These are phyloP conservation scores for Datnioides undecimradiatus DNA, from an alignment of 2,113 vertebrate species.

Conservation along the genomic window DNA sequence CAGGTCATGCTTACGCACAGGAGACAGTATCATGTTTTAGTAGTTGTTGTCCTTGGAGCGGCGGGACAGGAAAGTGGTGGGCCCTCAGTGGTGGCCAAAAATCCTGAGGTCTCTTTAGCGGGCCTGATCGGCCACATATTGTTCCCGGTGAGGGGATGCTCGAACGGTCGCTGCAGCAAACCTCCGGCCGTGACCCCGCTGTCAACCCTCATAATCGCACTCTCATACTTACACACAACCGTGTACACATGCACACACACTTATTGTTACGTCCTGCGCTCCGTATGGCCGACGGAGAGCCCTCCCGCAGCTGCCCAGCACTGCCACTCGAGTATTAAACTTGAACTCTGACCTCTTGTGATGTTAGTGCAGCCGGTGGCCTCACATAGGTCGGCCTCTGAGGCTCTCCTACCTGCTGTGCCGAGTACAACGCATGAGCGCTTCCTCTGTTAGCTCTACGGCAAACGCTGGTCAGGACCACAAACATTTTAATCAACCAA, in stretches of 20 bases:
- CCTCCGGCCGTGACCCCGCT: conserved; percentile 57
- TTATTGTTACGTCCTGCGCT: conserved; percentile 41
- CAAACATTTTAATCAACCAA: not conserved
- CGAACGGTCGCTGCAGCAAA: conserved; percentile 27
- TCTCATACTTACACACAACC: not conserved
- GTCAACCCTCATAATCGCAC: conserved; percentile 62
- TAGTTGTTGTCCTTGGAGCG: conserved; percentile 75
- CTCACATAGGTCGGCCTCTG: conserved; percentile 2
- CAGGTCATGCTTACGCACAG: conserved; percentile 44
- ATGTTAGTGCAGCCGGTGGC: conserved; percentile 23
- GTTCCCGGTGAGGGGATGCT: conserved; percentile 59
- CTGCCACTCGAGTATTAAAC: conserved; percentile 56
- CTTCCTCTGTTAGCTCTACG: conserved; percentile 6
- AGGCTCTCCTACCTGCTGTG: conserved; percentile 38
- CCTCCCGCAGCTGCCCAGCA: conserved; percentile 22
- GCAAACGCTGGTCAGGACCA: too few species aligned
- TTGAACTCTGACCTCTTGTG: conserved; percentile 64
- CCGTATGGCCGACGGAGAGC: conserved; percentile 4
- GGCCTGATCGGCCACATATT: conserved; percentile 63
- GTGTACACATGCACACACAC: not conserved
- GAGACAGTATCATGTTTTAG: conserved; percentile 65
- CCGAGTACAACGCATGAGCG: conserved; percentile 23
- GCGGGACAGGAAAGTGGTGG: conserved; percentile 61
- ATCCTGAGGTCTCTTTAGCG: conserved; percentile 77
- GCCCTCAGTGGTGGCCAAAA: conserved; percentile 64